Base-by-base conservation (phyloP, 2,797 vertebrate species). In the Phrynocephalus guinanensis region DNA sequence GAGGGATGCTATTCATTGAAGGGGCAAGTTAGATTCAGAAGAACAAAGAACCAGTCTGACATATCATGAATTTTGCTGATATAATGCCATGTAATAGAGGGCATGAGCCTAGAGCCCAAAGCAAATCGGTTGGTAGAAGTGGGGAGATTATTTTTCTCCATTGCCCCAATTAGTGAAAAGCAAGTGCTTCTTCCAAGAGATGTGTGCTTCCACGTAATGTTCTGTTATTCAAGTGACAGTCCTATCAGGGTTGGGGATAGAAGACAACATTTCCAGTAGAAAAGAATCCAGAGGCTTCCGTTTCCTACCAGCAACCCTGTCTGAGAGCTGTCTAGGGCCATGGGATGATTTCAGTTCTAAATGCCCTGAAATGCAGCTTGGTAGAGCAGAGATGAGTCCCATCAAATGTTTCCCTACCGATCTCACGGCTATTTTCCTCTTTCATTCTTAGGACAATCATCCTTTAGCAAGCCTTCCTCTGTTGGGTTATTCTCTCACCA, bases 391-490 rank as follows among this genome's bases (percentile, higher is more conserved):
- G 15, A 4, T 3, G 30, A 52, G 77, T 82, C 6, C 38, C 28
- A 86, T 1, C 20, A 68, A 44, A 72, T 24, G 24, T 33, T 3
- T 6, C 28, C n/a, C 28, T 48, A 24, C n/a, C 86, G 10, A 75
- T 83, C 60, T 89, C 82, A 90, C 9, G 63, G 16, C 11, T 6
- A 52, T 68, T 93, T 77, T 66, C 10, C 1, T 75, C 1, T 0
- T 68, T 48, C 80, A 0, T 56, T 93, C 92, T 70, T 93, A 99
- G 99, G 99, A 99, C 96, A 98, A 98, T 95, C 99, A 98, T 94
- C 99, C 99, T 3, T 96, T 99, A 91, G 99, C 99, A 94, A 99
- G 99, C 95, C 98, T 99, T 90, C 99, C 99, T 66, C 94, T 99
- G 93, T 91, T 99, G 90, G 99, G 99, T 20, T 99, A 99, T 94